Conservation (phyloP, 2,888 invertebrate genomes). For the Mesoligia furuncula region DNA sequence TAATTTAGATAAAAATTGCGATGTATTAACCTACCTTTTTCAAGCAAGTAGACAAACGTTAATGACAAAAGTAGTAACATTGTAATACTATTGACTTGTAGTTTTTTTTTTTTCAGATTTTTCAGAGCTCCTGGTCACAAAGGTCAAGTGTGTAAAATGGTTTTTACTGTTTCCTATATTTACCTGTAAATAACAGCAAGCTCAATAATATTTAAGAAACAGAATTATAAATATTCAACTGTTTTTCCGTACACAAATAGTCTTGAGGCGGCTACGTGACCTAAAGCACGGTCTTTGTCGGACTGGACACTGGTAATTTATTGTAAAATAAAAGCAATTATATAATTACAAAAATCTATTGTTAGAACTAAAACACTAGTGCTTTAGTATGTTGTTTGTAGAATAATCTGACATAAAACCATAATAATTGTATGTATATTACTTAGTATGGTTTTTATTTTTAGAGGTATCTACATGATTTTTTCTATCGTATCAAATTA, state of each 20-base stretch:
- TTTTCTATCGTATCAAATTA: too few species aligned
- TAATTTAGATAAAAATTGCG: neutral
- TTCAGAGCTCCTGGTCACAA: constrained; percentile 3
- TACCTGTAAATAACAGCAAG: neutral
- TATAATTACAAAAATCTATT: too few species aligned
- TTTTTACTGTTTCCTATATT: neutral
- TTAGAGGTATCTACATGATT: too few species aligned
- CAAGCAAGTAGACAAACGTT: neutral
- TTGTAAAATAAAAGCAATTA: too few species aligned
- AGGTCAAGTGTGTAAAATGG: neutral
- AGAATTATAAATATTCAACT: neutral
- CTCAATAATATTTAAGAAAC: neutral
- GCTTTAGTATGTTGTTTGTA: too few species aligned
- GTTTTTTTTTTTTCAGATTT: neutral
- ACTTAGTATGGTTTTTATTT: too few species aligned
- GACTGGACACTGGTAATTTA: too few species aligned
- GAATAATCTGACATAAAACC: too few species aligned
- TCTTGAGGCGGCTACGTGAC: too few species aligned
- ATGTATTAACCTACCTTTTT: neutral
- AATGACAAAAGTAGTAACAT: neutral
- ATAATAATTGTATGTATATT: too few species aligned
- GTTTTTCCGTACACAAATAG: neutral
- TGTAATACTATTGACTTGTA: neutral
- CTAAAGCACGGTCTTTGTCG: too few species aligned
- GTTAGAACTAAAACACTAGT: too few species aligned